phyloP scores from a whole-genome alignment of 2,797 vertebrate genomes.

The Rhinatrema bivittatum region DNA sequence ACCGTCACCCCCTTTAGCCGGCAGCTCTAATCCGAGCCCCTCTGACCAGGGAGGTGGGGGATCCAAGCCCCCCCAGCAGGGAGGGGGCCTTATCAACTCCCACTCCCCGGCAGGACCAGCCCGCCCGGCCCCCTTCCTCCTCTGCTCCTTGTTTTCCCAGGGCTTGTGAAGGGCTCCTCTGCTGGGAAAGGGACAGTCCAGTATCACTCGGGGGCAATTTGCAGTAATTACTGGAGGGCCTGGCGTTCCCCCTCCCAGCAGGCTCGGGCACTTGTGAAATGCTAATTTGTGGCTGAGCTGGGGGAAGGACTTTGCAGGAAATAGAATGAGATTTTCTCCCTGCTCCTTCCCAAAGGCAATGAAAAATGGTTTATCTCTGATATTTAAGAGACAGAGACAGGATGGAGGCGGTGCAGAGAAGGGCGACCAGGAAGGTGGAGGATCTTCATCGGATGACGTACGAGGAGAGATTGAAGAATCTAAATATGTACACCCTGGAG shows the following conservation, averaged over 20 bases:
- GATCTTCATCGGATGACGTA: no score
- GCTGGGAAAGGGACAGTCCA: slow-evolving; percentile 63
- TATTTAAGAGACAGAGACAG: no score
- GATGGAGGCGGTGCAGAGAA: no score
- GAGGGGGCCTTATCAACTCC: slow-evolving; percentile 72
- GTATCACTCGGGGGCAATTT: slow-evolving; percentile 68
- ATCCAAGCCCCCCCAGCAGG: slow-evolving; percentile 72
- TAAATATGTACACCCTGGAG: no score
- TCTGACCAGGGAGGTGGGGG: slow-evolving; percentile 70
- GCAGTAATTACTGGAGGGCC: slow-evolving; percentile 74
- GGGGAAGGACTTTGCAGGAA: slow-evolving; percentile 47
- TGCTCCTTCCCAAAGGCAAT: no score
- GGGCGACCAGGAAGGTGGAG: no score
- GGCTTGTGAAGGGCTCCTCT: slow-evolving; percentile 68
- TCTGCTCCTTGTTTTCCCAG: slow-evolving; percentile 70
- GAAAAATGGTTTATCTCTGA: no score
- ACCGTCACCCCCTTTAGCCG: slow-evolving; percentile 64
- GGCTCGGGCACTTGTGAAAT: slow-evolving; percentile 68
- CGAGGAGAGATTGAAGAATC: no score
- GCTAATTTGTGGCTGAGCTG: slow-evolving; percentile 64
- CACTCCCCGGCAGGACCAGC: slow-evolving; percentile 70
- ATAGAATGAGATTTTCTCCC: slow-evolving; percentile 36
- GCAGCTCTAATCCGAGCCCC: slow-evolving; percentile 77
- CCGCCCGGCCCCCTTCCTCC: slow-evolving; percentile 71
- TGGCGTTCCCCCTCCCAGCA: slow-evolving; percentile 60